Percentiles rank a stretch among this genome's conserved stretches.
Conservation (phyloP, 1,140 invertebrate genomes). For the Eupristina koningsbergeri region DNA sequence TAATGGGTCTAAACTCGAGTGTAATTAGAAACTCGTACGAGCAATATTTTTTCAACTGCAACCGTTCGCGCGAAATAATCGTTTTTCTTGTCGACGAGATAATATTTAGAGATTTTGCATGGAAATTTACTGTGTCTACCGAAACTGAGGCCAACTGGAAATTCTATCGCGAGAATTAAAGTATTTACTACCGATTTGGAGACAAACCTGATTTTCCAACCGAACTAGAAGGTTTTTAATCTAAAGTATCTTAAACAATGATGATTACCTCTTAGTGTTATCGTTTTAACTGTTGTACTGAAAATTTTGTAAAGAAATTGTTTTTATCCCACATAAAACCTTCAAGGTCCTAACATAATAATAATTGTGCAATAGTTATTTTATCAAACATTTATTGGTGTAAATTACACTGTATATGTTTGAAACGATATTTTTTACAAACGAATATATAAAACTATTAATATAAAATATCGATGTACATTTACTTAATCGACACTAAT, state of each 20-base stretch:
- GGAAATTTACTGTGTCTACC: background rate
- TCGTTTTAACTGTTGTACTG: background rate
- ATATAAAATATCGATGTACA: too few species aligned
- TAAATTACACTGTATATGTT: background rate
- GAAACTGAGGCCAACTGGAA: background rate
- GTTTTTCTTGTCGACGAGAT: background rate
- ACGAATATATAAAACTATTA: too few species aligned
- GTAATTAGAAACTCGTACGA: slow-evolving; percentile 36
- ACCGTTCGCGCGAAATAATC: background rate
- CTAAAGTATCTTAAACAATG: background rate
- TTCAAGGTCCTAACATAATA: too few species aligned
- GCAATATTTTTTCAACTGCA: background rate
- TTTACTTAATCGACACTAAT: too few species aligned
- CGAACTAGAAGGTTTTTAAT: too few species aligned
- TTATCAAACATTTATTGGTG: too few species aligned
- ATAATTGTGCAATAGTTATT: too few species aligned
- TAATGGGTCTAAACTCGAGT: slow-evolving; percentile 16
- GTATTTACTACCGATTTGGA: background rate
- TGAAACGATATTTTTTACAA: too few species aligned
- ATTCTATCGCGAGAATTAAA: background rate
- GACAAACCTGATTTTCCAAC: background rate
- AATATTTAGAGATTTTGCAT: background rate
- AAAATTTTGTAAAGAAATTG: background rate
- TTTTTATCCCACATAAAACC: background rate
- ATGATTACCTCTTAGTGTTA: background rate